A percentile compares a stretch with the other conserved stretches of the same genome.
Evolutionary conservation across 2,888 invertebrate genomes (phyloP).

Genomic region (Drosophila kanekoi): DNA sequence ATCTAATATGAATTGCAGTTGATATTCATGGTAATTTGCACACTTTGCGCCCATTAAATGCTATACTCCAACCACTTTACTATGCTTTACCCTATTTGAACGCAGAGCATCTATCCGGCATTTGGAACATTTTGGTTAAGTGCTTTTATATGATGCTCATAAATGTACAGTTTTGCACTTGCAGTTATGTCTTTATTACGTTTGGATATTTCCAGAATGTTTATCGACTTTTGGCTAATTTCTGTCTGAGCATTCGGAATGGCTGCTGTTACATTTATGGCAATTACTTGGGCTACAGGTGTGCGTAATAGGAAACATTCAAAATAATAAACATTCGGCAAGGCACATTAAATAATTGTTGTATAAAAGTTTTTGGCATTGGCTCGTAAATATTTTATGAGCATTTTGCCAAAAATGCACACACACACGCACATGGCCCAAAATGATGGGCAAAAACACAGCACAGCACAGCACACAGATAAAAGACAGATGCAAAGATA

Average conservation of each 20-base stretch:
- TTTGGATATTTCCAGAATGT: slow-evolving; percentile 3
- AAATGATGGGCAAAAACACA: slow-evolving; percentile 14
- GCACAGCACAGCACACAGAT: slow-evolving; percentile 13
- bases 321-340: slow-evolving; percentile 44
- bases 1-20: too few relatives aligned
- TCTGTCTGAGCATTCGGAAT: not conserved
- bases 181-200: slow-evolving; percentile 18
- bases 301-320: slow-evolving; percentile 43
- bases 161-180: slow-evolving; percentile 14
- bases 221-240: slow-evolving; percentile 16
- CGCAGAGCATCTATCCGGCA: not conserved
- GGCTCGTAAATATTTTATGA: slow-evolving; percentile 60
- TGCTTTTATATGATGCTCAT: slow-evolving; percentile 3
- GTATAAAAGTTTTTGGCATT: slow-evolving; percentile 42
- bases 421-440: slow-evolving; percentile 27
- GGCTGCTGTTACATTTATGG: slow-evolving; percentile 15
- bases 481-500: slow-evolving; percentile 4
- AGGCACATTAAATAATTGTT: slow-evolving; percentile 56
- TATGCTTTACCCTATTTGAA: not conserved
- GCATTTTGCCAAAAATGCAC: slow-evolving; percentile 31
- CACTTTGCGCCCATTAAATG: too few relatives aligned
- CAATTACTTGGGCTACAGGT: slow-evolving; percentile 47
- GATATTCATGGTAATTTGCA: too few relatives aligned
- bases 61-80: not conserved
- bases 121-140: not conserved